Conservation (phyloP, 2,797 vertebrate genomes). For the Malacoraja senta region DNA sequence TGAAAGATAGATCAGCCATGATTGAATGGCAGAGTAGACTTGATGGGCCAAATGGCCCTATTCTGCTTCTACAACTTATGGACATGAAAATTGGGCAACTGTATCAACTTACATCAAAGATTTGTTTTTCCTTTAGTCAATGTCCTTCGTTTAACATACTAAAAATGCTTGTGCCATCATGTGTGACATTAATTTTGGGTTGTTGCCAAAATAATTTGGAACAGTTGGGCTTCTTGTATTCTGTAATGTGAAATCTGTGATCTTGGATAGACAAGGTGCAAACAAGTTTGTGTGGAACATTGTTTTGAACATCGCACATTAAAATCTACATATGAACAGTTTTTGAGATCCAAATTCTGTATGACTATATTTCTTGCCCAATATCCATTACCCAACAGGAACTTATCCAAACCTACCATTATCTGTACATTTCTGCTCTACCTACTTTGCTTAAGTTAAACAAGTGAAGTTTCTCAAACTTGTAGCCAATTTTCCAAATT, state of each 20-base stretch:
- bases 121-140: not conserved
- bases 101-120: not conserved
- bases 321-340: not conserved
- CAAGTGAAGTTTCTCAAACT: too few species aligned
- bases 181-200: conserved; percentile 17
- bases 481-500: too few species aligned
- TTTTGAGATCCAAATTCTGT: not conserved
- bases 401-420: too few species aligned
- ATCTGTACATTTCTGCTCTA: too few species aligned
- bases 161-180: not conserved
- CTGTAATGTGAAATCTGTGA: conserved; percentile 5
- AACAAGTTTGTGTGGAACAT: not conserved
- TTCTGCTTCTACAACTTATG: too few species aligned
- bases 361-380: too few species aligned
- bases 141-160: not conserved
- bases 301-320: not conserved
- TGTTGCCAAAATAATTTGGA: conserved; percentile 23
- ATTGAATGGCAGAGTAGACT: too few species aligned
- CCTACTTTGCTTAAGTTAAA: too few species aligned
- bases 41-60: too few species aligned
- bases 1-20: too few species aligned
- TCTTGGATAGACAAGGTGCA: not conserved
- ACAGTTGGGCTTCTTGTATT: conserved; percentile 16
- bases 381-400: too few species aligned
- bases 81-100: too few species aligned